Percentiles rank a stretch among this genome's conserved stretches.
Evolutionary conservation across 2,888 invertebrate species (phyloP).

Genomic region (Drosophila mercatorum): DNA sequence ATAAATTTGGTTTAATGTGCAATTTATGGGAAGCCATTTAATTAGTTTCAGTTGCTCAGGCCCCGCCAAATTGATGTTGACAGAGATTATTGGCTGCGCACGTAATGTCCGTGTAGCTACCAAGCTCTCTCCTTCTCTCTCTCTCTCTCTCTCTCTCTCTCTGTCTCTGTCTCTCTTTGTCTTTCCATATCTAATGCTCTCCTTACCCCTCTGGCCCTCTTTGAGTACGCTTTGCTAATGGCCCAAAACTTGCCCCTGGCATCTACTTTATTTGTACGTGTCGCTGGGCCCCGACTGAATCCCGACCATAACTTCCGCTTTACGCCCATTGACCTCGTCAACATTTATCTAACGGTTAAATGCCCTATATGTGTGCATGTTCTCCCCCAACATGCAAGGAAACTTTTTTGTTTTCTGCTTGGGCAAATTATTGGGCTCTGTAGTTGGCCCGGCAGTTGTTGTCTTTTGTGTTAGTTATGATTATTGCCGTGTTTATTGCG

Average conservation of each 20-base stretch:
- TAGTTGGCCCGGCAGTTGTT: slow-evolving; percentile 52
- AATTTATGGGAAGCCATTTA: slow-evolving; percentile 83
- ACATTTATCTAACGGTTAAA: slow-evolving; percentile 75
- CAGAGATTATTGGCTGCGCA: slow-evolving; percentile 81
- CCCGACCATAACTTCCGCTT: slow-evolving; percentile 75
- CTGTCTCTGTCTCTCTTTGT: not conserved
- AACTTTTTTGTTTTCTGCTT: slow-evolving; percentile 46
- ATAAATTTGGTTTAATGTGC: slow-evolving; percentile 83
- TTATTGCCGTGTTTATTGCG: slow-evolving; percentile 80
- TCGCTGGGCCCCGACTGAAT: slow-evolving; percentile 50
- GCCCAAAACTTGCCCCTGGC: slow-evolving; percentile 64
- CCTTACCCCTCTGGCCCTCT: not conserved
- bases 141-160: not conserved
- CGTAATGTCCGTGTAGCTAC: slow-evolving; percentile 62
- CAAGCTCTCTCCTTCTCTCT: not conserved
- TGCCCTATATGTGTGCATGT: slow-evolving; percentile 40
- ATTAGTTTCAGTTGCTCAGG: slow-evolving; percentile 79
- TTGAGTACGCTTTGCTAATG: slow-evolving; percentile 55
- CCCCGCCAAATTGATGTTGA: slow-evolving; percentile 81
- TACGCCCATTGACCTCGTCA: slow-evolving; percentile 75
- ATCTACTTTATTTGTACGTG: slow-evolving; percentile 74
- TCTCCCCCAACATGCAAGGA: slow-evolving; percentile 30
- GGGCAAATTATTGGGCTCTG: slow-evolving; percentile 61
- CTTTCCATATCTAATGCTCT: not conserved
- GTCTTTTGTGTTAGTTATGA: slow-evolving; percentile 75